A percentile compares a stretch with the other conserved stretches of the same genome.
Evolutionary conservation across 2,113 vertebrate genomes (phyloP).

Genomic region (Pterocles burchelli): DNA sequence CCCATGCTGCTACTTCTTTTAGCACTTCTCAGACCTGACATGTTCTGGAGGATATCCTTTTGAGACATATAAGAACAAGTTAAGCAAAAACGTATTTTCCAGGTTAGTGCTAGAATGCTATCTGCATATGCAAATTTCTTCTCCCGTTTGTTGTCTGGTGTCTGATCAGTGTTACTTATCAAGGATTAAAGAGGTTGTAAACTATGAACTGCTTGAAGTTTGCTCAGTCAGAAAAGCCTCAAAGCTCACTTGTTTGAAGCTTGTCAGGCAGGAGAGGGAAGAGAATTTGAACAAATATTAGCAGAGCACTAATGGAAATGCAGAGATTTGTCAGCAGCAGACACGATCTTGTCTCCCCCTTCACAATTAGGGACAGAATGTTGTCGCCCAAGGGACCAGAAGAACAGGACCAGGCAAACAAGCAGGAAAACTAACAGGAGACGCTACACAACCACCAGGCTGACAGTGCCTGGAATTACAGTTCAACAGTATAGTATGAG

Average conservation of each 20-base stretch:
- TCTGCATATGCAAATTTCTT: background rate
- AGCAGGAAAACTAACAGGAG: background rate
- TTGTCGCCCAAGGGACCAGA: background rate
- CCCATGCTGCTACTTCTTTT: background rate
- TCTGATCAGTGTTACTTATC: background rate
- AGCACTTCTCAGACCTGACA: background rate
- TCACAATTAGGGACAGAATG: background rate
- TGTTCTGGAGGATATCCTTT: background rate
- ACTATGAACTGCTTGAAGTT: background rate
- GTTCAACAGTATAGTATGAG: accelerated
- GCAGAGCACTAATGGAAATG: background rate
- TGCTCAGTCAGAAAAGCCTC: background rate
- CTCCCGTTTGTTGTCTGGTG: background rate
- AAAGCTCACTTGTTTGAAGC: background rate
- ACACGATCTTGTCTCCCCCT: background rate
- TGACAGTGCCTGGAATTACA: background rate
- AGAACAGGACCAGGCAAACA: background rate
- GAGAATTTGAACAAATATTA: background rate
- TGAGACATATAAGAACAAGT: background rate
- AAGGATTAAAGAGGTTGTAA: background rate
- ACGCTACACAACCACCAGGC: background rate
- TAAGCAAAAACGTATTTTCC: background rate
- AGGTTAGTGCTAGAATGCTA: background rate
- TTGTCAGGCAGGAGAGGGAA: background rate
- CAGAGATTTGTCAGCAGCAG: background rate